phyloP scores from a whole-genome alignment of 1,140 invertebrate genomes.

The Magallana gigas region DNA sequence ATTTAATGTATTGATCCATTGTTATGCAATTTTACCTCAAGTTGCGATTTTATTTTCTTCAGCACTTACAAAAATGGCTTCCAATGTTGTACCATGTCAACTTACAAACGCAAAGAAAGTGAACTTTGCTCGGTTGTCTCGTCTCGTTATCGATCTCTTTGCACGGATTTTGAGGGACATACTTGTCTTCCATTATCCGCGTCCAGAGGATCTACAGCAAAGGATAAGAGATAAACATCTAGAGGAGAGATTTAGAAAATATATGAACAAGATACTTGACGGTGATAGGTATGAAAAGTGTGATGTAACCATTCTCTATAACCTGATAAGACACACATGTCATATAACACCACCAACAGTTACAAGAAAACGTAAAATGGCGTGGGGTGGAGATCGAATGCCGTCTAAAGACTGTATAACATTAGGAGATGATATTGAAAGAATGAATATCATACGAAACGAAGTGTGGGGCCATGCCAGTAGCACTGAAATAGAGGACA shows the following conservation, averaged over 20 bases:
- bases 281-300: slow-evolving; percentile 13
- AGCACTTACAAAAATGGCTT: not conserved
- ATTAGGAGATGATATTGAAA: slow-evolving; percentile 7
- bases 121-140: not conserved
- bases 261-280: not conserved
- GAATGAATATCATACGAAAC: slow-evolving; percentile 27
- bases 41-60: too few species aligned
- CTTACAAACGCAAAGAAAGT: not conserved
- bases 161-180: not conserved
- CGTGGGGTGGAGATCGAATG: not conserved
- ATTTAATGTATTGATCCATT: too few species aligned
- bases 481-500: not conserved
- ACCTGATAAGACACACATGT: not conserved
- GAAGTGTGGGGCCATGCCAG: not conserved
- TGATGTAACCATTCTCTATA: not conserved
- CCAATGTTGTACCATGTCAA: not conserved
- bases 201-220: not conserved
- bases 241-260: not conserved
- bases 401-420: not conserved
- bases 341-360: not conserved
- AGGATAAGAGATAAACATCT: not conserved
- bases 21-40: too few species aligned
- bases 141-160: not conserved
- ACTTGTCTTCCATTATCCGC: not conserved
- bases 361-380: not conserved